Evolutionary conservation across 2,113 vertebrate genomes (phyloP), one percentile per base, ranked within the genome.

Genomic region (Bombycilla garrulus): DNA sequence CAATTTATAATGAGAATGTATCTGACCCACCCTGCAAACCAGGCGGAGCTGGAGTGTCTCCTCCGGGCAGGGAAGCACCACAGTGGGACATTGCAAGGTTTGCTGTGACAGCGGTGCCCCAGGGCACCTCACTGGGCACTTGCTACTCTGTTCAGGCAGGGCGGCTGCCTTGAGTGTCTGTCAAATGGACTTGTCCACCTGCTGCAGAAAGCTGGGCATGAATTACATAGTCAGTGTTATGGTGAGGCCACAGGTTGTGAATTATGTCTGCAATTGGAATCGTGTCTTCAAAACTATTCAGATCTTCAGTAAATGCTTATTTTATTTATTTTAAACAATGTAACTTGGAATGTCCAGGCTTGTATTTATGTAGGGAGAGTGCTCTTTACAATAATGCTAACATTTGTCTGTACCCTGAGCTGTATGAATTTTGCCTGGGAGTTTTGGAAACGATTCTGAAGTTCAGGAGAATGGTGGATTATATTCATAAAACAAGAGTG

Each of bases 401-500:
- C 70, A 57, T 65, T 58, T 53, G 38, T 69, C 54, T 80, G 66
- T 69, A 89, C 10, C 28, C 47, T 51, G 44, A 84, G 40, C 28
- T 77, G 51, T 25, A 62, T 22, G 16, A 83, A 72, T 88, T 88
- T 54, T 84, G 56, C 50, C 61, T 60, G 56, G 22, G 90, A 96
- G 83, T 95, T 94, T 71, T 86, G 76, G 54, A 88, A 97, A 62
- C 0, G 0, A 81, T 69, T 87, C 80, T 78, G 60, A 84, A 86
- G 35, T 91, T 91, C 48, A 64, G 73, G 74, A 82, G 65, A 94
- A 88, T 0, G 5, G 73, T 89, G 50, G 65, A 69, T 88, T 96
- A 89, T 76, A 69, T 66, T 94, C 83, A 94, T 83, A 91, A 95
- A 93, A 76, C 71, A 90, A 91, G 73, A 40, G 65, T 92, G 77